Evolutionary conservation across 1,140 invertebrate species (phyloP).

Genomic region (Acromyrmex charruanus): DNA sequence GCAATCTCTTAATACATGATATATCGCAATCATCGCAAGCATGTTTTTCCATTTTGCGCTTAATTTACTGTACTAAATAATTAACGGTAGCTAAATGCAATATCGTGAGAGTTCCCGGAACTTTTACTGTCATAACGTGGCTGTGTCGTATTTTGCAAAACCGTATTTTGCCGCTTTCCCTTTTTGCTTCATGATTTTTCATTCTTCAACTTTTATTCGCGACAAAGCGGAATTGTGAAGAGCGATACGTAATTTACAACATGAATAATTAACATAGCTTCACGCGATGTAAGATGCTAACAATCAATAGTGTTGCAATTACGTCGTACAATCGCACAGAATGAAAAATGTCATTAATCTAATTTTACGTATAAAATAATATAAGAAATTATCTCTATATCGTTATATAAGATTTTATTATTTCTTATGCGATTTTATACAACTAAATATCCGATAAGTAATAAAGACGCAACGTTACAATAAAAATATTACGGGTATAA

Average conservation of each 20-base stretch:
- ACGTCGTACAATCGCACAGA: background rate
- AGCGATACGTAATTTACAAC: background rate
- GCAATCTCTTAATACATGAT: background rate
- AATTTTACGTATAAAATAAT: conserved; percentile 5
- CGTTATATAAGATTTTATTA: background rate
- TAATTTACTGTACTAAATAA: conserved; percentile 37
- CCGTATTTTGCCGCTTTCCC: conserved; percentile 13
- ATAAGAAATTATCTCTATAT: background rate
- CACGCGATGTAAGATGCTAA: background rate
- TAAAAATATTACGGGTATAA: background rate
- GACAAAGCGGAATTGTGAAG: background rate
- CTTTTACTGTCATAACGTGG: conserved; percentile 12
- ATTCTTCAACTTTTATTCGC: conserved; percentile 22
- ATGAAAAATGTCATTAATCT: background rate
- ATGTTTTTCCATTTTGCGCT: background rate
- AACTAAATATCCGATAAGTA: background rate
- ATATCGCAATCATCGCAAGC: background rate
- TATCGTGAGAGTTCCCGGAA: background rate
- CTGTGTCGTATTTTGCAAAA: conserved; percentile 21
- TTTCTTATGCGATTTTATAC: background rate
- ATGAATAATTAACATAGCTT: background rate
- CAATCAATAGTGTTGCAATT: background rate
- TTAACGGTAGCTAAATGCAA: conserved; percentile 12
- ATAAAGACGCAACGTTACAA: background rate
- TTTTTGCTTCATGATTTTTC: conserved; percentile 6